Evolutionary conservation across 2,113 vertebrate species (phyloP).

Genomic region (Isichthys henryi): DNA sequence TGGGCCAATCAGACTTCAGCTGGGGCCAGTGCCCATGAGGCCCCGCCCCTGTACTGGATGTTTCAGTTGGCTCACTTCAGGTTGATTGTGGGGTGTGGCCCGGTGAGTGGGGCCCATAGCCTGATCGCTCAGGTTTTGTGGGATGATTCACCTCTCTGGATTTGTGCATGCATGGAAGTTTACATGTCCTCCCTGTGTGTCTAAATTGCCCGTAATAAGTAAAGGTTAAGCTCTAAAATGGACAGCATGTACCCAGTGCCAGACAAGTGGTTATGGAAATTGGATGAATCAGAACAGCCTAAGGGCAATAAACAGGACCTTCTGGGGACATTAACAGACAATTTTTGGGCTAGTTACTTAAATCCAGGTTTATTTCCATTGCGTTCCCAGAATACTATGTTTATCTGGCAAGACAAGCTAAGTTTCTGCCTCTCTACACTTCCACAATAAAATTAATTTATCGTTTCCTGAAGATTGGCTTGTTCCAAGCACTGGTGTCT

Average conservation of each 20-base stretch:
- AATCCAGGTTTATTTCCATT: not conserved
- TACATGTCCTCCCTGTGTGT: not conserved
- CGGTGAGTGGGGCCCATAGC: not conserved
- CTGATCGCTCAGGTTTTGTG: not conserved
- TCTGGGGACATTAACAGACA: not conserved
- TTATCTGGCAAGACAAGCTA: constrained; percentile 11
- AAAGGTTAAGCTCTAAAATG: not conserved
- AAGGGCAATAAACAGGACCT: not conserved
- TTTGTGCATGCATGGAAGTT: not conserved
- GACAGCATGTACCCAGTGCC: not conserved
- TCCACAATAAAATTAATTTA: constrained; percentile 34
- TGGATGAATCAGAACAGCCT: not conserved
- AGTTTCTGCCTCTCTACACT: constrained; percentile 14
- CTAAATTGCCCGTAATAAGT: not conserved
- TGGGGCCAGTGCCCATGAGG: not conserved
- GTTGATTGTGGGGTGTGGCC: not conserved
- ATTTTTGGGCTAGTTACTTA: not conserved
- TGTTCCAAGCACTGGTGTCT: constrained; percentile 27
- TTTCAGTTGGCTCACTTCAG: not conserved
- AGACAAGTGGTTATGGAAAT: not conserved
- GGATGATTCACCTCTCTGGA: not conserved
- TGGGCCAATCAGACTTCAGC: not conserved
- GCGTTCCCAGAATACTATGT: not conserved
- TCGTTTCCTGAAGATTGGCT: constrained; percentile 33
- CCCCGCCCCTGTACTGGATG: not conserved